Evolutionary conservation across 30 jellyfish, hydroid and myxozoan genomes (phyloP).

Genomic region (Cassiopea andromeda): DNA sequence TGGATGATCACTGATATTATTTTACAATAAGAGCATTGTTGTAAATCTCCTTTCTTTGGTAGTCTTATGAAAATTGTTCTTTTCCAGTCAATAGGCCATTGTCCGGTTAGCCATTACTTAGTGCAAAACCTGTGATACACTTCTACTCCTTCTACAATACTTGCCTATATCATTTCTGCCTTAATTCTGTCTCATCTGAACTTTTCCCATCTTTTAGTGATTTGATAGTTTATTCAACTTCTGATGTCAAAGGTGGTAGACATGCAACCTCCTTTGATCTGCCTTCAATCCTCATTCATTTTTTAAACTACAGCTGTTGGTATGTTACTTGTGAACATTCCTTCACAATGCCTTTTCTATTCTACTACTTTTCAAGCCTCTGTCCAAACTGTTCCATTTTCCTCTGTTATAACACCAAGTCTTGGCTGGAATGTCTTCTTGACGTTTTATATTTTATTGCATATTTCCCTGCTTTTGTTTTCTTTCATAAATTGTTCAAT

Average conservation of each 20-base stretch:
- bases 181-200: conserved; percentile 6
- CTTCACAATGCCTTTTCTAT: neutral
- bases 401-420: neutral
- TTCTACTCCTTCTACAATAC: conserved; percentile 37
- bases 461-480: neutral
- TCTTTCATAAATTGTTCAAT: neutral
- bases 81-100: conserved; percentile 49
- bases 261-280: neutral
- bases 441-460: no score
- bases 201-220: neutral
- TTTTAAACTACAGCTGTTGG: neutral
- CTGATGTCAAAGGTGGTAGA: conserved; percentile 1
- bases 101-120: conserved; percentile 41
- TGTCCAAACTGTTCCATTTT: neutral
- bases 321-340: neutral
- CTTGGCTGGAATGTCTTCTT: no score
- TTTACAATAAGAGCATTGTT: conserved; percentile 5
- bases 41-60: conserved; percentile 44
- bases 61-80: conserved; percentile 1
- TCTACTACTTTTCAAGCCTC: neutral
- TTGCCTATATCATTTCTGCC: conserved; percentile 14
- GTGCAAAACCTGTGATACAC: conserved; percentile 27
- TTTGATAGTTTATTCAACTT: neutral
- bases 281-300: conserved; percentile 12
- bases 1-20: conserved; percentile 19